phyloP scores from a whole-genome alignment of 1,140 invertebrate species.

The Drosophila leontia region DNA sequence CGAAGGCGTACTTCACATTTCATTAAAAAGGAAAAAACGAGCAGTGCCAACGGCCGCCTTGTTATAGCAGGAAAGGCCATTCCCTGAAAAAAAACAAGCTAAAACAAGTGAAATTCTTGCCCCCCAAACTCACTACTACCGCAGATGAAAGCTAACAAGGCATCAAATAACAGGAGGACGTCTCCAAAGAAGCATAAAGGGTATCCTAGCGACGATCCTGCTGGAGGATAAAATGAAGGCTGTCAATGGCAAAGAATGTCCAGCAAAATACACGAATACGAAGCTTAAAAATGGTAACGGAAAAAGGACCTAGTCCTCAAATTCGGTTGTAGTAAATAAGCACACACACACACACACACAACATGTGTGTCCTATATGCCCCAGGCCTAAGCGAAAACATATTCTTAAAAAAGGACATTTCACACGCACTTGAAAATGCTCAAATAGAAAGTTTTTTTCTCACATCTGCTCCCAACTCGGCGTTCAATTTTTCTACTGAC shows the following conservation, averaged over 20 bases:
- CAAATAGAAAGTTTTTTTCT: slow-evolving; percentile 44
- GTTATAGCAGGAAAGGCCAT: slow-evolving; percentile 57
- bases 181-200: slow-evolving; percentile 66
- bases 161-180: slow-evolving; percentile 71
- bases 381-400: slow-evolving; percentile 8
- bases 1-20: slow-evolving; percentile 75
- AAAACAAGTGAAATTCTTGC: slow-evolving; percentile 71
- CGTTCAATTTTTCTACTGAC: no score
- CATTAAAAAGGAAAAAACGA: slow-evolving; percentile 71
- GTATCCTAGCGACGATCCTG: slow-evolving; percentile 75
- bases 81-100: slow-evolving; percentile 65
- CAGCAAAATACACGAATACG: slow-evolving; percentile 37
- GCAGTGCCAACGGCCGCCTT: slow-evolving; percentile 55
- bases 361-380: slow-evolving; percentile 26
- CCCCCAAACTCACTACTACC: slow-evolving; percentile 12
- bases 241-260: slow-evolving; percentile 51
- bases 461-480: neutral
- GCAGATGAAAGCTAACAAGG: slow-evolving; percentile 78
- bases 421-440: slow-evolving; percentile 47
- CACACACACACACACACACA: slow-evolving; percentile 9
- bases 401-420: slow-evolving; percentile 37
- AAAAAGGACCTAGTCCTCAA: slow-evolving; percentile 21
- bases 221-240: slow-evolving; percentile 38
- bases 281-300: slow-evolving; percentile 64
- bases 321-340: neutral